phyloP scores from a whole-genome alignment of 2,113 vertebrate genomes.

The Eulemur macaco region DNA sequence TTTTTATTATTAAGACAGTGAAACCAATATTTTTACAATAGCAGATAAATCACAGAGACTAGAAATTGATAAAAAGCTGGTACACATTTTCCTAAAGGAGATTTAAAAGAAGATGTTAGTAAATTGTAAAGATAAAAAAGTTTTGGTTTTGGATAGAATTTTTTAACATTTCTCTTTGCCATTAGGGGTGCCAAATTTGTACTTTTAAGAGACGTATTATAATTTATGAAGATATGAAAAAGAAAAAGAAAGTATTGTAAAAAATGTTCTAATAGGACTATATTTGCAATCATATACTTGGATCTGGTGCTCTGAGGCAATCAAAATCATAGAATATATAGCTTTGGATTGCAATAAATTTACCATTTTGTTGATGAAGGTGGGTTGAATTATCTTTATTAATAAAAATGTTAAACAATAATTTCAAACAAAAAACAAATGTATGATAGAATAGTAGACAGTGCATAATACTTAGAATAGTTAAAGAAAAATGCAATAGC shows the following conservation, averaged over 20 bases:
- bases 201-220: background rate
- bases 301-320: background rate
- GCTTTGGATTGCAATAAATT: background rate
- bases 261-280: background rate
- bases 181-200: background rate
- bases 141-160: background rate
- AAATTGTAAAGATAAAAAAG: background rate
- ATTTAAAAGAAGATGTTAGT: background rate
- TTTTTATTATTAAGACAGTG: background rate
- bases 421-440: background rate
- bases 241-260: background rate
- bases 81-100: background rate
- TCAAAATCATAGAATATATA: background rate
- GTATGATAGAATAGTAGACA: background rate
- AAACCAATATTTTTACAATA: background rate
- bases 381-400: background rate
- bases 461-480: background rate
- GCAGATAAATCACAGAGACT: background rate
- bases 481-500: background rate
- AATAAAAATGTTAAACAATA: background rate
- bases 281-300: background rate
- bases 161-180: background rate
- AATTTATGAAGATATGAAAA: background rate
- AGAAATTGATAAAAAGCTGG: background rate
- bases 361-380: background rate